These are phyloP conservation scores for Cotesia congregata DNA, from an alignment of 2,888 invertebrate species.

Conservation along the genomic window DNA sequence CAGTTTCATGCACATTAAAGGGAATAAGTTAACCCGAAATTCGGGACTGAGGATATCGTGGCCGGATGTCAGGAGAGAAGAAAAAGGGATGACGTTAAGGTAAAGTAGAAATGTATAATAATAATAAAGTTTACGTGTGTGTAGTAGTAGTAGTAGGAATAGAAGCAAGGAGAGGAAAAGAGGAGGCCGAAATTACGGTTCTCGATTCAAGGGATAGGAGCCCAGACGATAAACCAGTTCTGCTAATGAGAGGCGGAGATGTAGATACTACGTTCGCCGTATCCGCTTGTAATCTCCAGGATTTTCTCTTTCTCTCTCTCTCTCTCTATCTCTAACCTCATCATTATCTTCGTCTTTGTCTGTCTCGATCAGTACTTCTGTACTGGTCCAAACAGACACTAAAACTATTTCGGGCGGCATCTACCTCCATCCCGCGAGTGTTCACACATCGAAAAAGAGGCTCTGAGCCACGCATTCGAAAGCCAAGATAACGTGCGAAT, in stretches of 20 bases:
- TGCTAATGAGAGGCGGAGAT: slow-evolving; percentile 54
- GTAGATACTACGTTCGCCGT: slow-evolving; percentile 49
- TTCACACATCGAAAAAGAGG: background rate
- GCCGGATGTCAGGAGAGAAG: background rate
- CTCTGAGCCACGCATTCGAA: background rate
- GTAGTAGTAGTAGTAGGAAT: slow-evolving; percentile 29
- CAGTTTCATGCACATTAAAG: no score
- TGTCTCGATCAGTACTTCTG: slow-evolving; percentile 20
- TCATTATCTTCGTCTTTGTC: background rate
- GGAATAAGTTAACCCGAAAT: no score
- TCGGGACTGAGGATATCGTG: no score
- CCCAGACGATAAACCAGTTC: slow-evolving; percentile 53
- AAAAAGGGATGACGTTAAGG: background rate
- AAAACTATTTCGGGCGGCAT: background rate
- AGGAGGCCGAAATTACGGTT: slow-evolving; percentile 34
- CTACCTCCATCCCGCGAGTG: background rate
- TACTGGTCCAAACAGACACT: background rate
- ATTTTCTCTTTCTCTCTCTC: slow-evolving; percentile 31
- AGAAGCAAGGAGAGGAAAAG: slow-evolving; percentile 30
- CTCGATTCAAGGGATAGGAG: slow-evolving; percentile 27
- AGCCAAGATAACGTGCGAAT: background rate
- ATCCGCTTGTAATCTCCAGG: slow-evolving; percentile 44
- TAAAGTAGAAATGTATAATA: no score
- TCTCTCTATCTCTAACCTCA: slow-evolving; percentile 27
- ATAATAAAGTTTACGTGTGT: slow-evolving; percentile 33